Conservation (phyloP, 2,797 vertebrate species). For the Gallinago nigripennis region DNA sequence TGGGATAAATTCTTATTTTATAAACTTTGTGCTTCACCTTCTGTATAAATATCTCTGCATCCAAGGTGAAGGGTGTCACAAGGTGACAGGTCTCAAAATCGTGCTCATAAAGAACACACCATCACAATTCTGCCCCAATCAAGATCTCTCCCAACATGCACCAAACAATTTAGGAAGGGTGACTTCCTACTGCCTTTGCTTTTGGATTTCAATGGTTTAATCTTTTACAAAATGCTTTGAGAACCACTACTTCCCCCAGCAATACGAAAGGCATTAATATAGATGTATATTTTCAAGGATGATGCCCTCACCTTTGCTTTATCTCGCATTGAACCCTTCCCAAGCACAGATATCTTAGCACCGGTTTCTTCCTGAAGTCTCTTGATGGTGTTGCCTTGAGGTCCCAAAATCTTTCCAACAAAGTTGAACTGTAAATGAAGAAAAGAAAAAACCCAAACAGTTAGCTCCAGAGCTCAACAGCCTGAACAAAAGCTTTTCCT, state of each 20-base stretch:
- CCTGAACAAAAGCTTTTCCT: background rate
- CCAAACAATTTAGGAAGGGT: background rate
- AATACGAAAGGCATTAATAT: accelerated
- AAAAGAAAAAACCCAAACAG: background rate
- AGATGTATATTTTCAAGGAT: accelerated
- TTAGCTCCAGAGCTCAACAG: background rate
- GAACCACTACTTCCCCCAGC: background rate
- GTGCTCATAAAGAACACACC: background rate
- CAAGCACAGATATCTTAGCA: constrained; percentile 96
- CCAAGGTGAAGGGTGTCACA: background rate
- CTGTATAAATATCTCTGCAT: background rate
- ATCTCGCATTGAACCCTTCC: constrained; percentile 98
- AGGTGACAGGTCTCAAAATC: background rate
- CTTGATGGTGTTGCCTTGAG: constrained; percentile 98
- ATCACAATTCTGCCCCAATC: background rate
- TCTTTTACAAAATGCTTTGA: background rate
- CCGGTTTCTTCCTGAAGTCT: constrained; percentile 97
- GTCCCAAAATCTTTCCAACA: constrained; percentile 96
- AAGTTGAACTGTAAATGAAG: constrained; percentile 88
- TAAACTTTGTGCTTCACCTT: background rate
- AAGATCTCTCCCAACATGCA: background rate
- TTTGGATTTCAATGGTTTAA: background rate
- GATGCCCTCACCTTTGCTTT: constrained; percentile 89
- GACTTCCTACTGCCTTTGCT: background rate
- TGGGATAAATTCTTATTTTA: background rate